Evolutionary conservation across 1,140 invertebrate genomes (phyloP).

Genomic region (Scaptomyza hsui): DNA sequence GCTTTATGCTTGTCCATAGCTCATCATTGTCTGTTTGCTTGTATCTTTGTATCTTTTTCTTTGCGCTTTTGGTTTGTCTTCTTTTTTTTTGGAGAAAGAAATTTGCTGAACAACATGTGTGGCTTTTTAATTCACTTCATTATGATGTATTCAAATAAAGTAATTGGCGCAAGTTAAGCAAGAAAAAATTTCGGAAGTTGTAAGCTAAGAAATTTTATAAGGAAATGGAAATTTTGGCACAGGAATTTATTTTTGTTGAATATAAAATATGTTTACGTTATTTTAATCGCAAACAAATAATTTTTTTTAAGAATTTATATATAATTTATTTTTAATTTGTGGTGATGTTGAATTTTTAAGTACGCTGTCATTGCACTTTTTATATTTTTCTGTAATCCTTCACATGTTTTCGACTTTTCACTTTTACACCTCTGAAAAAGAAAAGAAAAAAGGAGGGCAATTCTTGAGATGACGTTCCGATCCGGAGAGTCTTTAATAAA

Average conservation of each 20-base stretch:
- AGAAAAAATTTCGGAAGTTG: background rate
- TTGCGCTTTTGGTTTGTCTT: constrained; percentile 18
- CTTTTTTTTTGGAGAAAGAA: constrained; percentile 17
- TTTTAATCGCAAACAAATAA: too few species aligned
- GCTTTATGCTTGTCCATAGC: constrained; percentile 24
- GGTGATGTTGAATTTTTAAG: too few species aligned
- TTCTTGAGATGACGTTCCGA: constrained; percentile 46
- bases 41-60: constrained; percentile 49
- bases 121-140: constrained; percentile 80
- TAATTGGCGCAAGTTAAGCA: constrained; percentile 8
- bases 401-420: background rate
- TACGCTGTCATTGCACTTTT: too few species aligned
- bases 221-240: too few species aligned
- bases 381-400: background rate
- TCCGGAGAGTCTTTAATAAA: constrained; percentile 34
- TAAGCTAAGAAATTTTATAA: background rate
- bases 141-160: constrained; percentile 62
- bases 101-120: constrained; percentile 72
- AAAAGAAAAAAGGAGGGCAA: background rate
- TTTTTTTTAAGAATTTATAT: too few species aligned
- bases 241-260: too few species aligned
- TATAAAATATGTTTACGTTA: too few species aligned
- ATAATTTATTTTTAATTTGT: too few species aligned
- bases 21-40: constrained; percentile 25
- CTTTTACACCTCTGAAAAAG: constrained; percentile 21